phyloP scores from a whole-genome alignment of 1,140 invertebrate species.

The Drosophila pruinosa region DNA sequence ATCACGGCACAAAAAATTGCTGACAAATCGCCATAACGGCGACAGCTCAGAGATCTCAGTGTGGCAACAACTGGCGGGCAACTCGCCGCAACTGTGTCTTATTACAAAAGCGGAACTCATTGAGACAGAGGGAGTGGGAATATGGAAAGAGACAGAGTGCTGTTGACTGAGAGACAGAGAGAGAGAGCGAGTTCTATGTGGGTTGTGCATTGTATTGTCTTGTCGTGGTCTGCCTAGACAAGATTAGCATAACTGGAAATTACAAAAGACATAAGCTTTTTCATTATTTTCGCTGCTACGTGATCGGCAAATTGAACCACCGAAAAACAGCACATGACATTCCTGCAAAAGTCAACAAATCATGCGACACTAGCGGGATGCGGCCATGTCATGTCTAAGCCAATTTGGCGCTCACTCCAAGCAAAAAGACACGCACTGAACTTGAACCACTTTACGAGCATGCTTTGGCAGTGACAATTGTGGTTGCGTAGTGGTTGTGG shows the following conservation, averaged over 20 bases:
- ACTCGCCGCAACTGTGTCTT: conserved; percentile 35
- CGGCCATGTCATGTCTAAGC: not conserved
- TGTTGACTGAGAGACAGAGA: not conserved
- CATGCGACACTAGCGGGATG: not conserved
- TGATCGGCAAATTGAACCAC: conserved; percentile 2
- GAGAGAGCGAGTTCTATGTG: conserved; percentile 29
- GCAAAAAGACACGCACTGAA: conserved; percentile 45
- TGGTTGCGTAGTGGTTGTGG: conserved; percentile 38
- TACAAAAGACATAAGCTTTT: conserved; percentile 16
- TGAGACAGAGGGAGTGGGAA: conserved; percentile 4
- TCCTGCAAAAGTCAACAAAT: not conserved
- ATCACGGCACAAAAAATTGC: conserved; percentile 61
- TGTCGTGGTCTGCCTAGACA: not conserved
- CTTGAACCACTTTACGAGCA: conserved; percentile 38
- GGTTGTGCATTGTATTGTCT: conserved; percentile 13
- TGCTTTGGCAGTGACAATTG: conserved; percentile 40
- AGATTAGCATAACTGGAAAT: conserved; percentile 48
- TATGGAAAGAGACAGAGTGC: not conserved
- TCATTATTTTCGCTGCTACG: not conserved
- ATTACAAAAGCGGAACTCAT: conserved; percentile 74
- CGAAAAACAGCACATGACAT: not conserved
- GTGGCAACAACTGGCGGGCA: conserved; percentile 32
- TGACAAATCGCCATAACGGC: conserved; percentile 75
- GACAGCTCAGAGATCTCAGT: conserved; percentile 6
- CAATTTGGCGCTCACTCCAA: conserved; percentile 10